These are phyloP conservation scores for Epinephelus awoara DNA, from an alignment of 2,797 vertebrate genomes.

Conservation along the genomic window DNA sequence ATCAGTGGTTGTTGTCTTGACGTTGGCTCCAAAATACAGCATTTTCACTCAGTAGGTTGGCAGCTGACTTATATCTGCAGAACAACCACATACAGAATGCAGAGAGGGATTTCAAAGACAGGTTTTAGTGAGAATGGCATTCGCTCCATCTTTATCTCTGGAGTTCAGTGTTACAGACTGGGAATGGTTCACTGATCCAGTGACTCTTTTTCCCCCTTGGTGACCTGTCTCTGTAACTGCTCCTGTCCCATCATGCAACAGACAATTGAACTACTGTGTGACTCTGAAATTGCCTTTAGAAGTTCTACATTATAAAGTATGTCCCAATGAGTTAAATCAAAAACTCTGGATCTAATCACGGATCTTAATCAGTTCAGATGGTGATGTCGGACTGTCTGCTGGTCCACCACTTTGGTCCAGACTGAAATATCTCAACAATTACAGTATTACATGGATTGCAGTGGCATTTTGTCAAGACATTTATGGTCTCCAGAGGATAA, in stretches of 20 bases:
- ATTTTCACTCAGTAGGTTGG: slow-evolving; percentile 10
- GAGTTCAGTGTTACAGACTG: slow-evolving; percentile 2
- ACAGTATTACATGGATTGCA: not conserved
- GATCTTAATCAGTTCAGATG: slow-evolving; percentile 24
- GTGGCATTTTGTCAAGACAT: not conserved
- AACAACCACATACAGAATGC: not conserved
- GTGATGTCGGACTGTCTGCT: not conserved
- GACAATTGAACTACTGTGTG: slow-evolving; percentile 33
- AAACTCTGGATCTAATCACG: slow-evolving; percentile 3
- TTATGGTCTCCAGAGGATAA: not conserved
- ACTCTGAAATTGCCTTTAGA: slow-evolving; percentile 49
- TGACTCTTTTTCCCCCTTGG: slow-evolving; percentile 48
- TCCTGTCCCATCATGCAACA: slow-evolving; percentile 50
- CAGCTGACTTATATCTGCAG: slow-evolving; percentile 11
- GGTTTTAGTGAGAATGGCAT: slow-evolving; percentile 37
- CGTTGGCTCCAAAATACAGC: slow-evolving; percentile 28
- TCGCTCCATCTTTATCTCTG: slow-evolving; percentile 28
- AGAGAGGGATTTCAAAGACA: slow-evolving; percentile 21
- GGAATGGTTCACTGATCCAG: slow-evolving; percentile 53
- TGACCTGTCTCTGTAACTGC: slow-evolving; percentile 42
- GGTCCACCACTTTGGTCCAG: not conserved
- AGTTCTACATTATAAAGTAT: slow-evolving; percentile 39
- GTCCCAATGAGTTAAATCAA: slow-evolving; percentile 33
- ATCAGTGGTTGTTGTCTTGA: slow-evolving; percentile 40
- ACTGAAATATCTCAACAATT: not conserved